Base-by-base conservation (phyloP, 2,888 invertebrate species). In the Electrophaes corylata region DNA sequence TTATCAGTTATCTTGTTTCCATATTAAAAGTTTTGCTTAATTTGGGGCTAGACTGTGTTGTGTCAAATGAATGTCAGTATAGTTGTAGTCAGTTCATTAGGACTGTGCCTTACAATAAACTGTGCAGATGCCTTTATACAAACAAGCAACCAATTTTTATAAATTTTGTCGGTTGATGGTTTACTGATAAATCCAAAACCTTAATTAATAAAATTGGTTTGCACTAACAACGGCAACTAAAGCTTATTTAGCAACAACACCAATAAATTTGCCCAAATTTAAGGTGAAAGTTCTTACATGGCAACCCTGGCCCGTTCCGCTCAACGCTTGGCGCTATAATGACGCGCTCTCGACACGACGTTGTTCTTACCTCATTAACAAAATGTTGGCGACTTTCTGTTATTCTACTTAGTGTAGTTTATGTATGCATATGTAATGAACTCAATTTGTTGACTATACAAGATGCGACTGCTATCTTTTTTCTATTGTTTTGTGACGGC, bases 351-450 rank as follows among this genome's bases (percentile, higher is more conserved):
- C 77, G 75, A 80, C 75, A 62, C 72, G 50, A 65, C 64, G 65
- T 76, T 78, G 77, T 86, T 86, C 86, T 85, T 84, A 82, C 84
- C 84, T 89, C 88, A 88, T 88, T 89, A 89, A 84, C 81, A 83
- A 82, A 78, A 73, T 75, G 72, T 62, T 71, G 64, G 61, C 62
- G 63, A 69, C 67, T 45, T 45, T 33, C 53, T 58, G 43, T 58
- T 43, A 52, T 45, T 55, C 16, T 31, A 26, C 35, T 41, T 41
- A 47, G 19, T 20, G 12, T 35, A 14, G 4, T n/a, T 2, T 16
- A 6, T 23, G 12, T 29, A 10, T 29, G 37, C 5, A 1, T 40
- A 41, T n/a, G 40, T 23, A 10, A 26, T 16, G 39, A 10, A 5
- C 19, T 20, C 5, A 6, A 19, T 40, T 20, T 52, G 14, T 31